A percentile compares a stretch with the other conserved stretches of the same genome.
Evolutionary conservation across 2,797 vertebrate species (phyloP).

Genomic region (Aythya fuligula): DNA sequence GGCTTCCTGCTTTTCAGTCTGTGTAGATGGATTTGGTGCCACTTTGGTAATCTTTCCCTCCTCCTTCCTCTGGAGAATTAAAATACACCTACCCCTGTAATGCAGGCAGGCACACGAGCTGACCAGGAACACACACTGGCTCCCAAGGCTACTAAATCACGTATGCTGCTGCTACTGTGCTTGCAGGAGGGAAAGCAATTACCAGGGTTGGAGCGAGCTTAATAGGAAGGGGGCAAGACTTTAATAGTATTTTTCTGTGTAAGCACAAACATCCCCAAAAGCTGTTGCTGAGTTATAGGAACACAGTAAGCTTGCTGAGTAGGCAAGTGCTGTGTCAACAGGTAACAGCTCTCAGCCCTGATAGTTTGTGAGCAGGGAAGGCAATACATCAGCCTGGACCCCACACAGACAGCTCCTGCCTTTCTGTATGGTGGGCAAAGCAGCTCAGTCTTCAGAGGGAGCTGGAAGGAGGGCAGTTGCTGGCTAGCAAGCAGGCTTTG

Average conservation of each 20-base stretch:
- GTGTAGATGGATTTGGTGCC: neutral
- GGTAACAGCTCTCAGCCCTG: slow-evolving; percentile 11
- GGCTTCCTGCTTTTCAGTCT: neutral
- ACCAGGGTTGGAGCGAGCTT: slow-evolving; percentile 1
- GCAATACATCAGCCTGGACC: neutral
- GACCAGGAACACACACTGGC: neutral
- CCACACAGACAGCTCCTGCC: neutral
- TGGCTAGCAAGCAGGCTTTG: neutral
- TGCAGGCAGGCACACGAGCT: neutral
- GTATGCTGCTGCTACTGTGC: neutral
- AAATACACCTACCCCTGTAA: neutral
- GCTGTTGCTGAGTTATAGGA: slow-evolving; percentile 34
- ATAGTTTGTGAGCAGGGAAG: neutral
- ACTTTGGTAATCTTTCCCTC: neutral
- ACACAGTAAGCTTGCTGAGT: slow-evolving; percentile 25
- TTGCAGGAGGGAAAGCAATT: slow-evolving; percentile 39
- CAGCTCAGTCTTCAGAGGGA: neutral
- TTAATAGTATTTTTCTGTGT: slow-evolving; percentile 11
- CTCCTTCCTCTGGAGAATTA: neutral
- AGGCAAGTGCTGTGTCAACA: slow-evolving; percentile 19
- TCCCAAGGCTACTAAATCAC: slow-evolving; percentile 11
- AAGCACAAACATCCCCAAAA: slow-evolving; percentile 47
- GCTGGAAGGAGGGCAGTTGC: neutral
- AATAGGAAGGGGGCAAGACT: slow-evolving; percentile 21
- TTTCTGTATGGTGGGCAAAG: neutral